phyloP scores from a whole-genome alignment of 2,888 invertebrate species.

The Furcula furcula region DNA sequence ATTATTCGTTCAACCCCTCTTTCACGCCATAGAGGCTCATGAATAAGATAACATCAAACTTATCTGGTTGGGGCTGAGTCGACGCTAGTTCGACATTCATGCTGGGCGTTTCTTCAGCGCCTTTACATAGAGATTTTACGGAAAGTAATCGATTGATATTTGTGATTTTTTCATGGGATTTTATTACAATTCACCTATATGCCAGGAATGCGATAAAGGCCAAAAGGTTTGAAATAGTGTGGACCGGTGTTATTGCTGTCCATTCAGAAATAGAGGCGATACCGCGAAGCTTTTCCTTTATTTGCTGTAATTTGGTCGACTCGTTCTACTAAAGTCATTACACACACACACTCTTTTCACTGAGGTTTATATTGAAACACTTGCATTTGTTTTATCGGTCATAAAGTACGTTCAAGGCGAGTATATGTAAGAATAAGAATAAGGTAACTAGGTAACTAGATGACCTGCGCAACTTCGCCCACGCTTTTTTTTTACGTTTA shows the following conservation, averaged over 20 bases:
- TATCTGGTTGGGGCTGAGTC: slow-evolving; percentile 25
- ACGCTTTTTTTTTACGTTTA: too few species aligned
- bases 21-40: slow-evolving; percentile 26
- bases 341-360: neutral
- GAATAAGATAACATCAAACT: slow-evolving; percentile 38
- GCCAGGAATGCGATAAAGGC: neutral
- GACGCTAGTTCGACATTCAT: slow-evolving; percentile 25
- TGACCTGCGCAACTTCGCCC: too few species aligned
- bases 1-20: slow-evolving; percentile 16
- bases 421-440: too few species aligned
- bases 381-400: neutral
- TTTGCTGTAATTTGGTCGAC: too few species aligned
- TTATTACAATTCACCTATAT: slow-evolving; percentile 24
- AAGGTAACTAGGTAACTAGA: too few species aligned
- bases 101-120: slow-evolving; percentile 32
- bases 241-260: neutral
- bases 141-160: slow-evolving; percentile 32
- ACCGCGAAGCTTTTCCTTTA: too few species aligned
- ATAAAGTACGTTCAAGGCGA: slow-evolving; percentile 5
- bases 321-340: too few species aligned
- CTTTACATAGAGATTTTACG: slow-evolving; percentile 35
- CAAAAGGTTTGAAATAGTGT: neutral
- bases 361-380: neutral
- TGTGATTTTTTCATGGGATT: slow-evolving; percentile 39
- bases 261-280: neutral